Base-by-base conservation (phyloP, 2,888 invertebrate species). In the Erebia palarica region DNA sequence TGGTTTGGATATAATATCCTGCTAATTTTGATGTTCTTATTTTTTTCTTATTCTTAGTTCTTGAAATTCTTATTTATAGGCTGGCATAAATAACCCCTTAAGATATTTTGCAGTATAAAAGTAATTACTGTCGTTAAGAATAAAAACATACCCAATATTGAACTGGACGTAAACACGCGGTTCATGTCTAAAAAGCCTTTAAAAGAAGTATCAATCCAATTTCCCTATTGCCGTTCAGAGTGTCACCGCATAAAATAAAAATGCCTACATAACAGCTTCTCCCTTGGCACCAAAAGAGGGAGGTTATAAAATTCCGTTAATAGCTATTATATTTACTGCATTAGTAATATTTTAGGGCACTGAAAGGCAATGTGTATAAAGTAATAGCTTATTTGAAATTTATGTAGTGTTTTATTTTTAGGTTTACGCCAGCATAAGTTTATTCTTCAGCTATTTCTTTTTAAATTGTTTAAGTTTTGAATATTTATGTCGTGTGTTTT, bases 141-240 rank as follows among this genome's bases (percentile, higher is more conserved):
- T 60, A 66, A 72, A 72, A 69, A 53, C 47, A 66, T 61, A 83
- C 82, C 82, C 86, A 88, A 89, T 90, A 90, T 88, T 88, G 90
- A 84, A 82, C 82, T 78, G 84, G 80, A 81, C 85, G 86, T 91
- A 90, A 90, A 72, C 69, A 70, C 64, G 70, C 82, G 84, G 81
- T 86, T 89, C 88, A 87, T 86, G 88, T 86, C 89, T 86, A 87
- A 92, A 90, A 90, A 89, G 85, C 87, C 86, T 86, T 91, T 88
- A 90, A 90, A 92, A 90, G 86, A 90, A 90, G 89, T 90, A 91
- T 88, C 89, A 90, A 89, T 91, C 90, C 92, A 92, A 92, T 92
- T 92, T 92, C 89, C 90, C 89, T 91, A 91, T 89, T 87, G 88
- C 86, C 84, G 86, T 86, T 86, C 85, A 82, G 86, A 85, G 88